phyloP scores from a whole-genome alignment of 2,888 invertebrate species.

The Synanthedon formicaeformis region DNA sequence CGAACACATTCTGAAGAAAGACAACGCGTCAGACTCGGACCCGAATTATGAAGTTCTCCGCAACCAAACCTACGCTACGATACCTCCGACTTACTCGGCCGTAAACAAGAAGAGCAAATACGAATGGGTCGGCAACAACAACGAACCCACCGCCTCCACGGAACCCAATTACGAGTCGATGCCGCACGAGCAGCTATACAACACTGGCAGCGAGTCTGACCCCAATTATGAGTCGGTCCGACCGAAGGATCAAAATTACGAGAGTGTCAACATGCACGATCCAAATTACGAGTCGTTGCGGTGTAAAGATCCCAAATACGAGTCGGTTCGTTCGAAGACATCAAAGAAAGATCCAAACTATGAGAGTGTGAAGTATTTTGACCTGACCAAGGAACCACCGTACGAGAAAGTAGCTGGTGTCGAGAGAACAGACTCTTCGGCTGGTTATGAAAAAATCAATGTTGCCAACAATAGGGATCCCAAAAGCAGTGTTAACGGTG shows the following conservation, averaged over 20 bases:
- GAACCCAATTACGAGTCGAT: constrained; percentile 86
- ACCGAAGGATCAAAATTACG: constrained; percentile 75
- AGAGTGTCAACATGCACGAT: constrained; percentile 75
- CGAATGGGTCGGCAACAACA: constrained; percentile 64
- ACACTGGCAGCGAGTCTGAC: constrained; percentile 80
- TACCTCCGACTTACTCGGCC: constrained; percentile 63
- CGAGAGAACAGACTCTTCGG: constrained; percentile 51
- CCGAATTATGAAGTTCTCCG: constrained; percentile 85
- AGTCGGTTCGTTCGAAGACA: constrained; percentile 62
- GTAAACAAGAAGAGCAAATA: constrained; percentile 66
- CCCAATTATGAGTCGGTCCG: constrained; percentile 79
- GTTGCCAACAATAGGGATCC: constrained; percentile 37
- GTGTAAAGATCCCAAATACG: constrained; percentile 74
- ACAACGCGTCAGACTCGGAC: constrained; percentile 73
- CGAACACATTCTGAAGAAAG: constrained; percentile 72
- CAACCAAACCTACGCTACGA: constrained; percentile 66
- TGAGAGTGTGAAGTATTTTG: constrained; percentile 83
- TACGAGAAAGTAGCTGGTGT: constrained; percentile 71
- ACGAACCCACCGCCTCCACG: constrained; percentile 61
- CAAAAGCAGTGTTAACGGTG: constrained; percentile 58
- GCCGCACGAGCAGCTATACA: constrained; percentile 73
- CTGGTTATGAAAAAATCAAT: constrained; percentile 56
- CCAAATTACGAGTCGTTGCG: constrained; percentile 77
- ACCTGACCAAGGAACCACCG: constrained; percentile 73
- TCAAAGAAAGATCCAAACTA: constrained; percentile 81